phyloP scores from a whole-genome alignment of 2,113 vertebrate species.

The Malaclemys terrapin region DNA sequence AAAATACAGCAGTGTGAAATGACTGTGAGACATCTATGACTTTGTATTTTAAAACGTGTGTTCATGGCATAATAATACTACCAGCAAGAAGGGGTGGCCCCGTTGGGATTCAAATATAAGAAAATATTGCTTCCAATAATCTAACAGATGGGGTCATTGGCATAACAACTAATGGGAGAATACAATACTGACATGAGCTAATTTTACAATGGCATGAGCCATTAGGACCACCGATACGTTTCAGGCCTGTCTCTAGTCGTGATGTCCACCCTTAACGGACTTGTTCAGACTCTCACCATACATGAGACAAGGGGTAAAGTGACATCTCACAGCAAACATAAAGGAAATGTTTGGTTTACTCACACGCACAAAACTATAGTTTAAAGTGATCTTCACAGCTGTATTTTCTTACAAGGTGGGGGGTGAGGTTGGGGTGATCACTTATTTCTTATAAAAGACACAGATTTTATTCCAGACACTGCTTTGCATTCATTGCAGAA shows the following conservation, averaged over 20 bases:
- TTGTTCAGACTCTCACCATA: background rate
- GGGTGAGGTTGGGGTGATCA: background rate
- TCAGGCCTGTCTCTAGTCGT: background rate
- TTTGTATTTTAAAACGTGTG: accelerated
- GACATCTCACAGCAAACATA: background rate
- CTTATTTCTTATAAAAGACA: background rate
- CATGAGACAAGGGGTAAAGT: background rate
- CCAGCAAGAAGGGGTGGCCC: background rate
- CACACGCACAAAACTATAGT: background rate
- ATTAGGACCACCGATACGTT: background rate
- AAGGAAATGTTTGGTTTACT: background rate
- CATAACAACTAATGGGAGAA: background rate
- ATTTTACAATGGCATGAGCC: background rate
- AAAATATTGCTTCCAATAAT: background rate
- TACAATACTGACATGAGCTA: background rate
- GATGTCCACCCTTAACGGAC: background rate
- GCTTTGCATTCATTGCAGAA: background rate
- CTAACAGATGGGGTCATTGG: background rate
- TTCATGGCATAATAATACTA: accelerated
- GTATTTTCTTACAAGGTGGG: background rate
- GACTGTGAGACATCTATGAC: background rate
- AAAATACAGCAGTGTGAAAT: background rate
- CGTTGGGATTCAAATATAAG: background rate
- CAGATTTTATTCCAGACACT: background rate
- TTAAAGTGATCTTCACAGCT: background rate